A percentile compares a stretch with the other conserved stretches of the same genome.
phyloP scores from a whole-genome alignment of 2,888 invertebrate species.

The Pachydiplax longipennis region DNA sequence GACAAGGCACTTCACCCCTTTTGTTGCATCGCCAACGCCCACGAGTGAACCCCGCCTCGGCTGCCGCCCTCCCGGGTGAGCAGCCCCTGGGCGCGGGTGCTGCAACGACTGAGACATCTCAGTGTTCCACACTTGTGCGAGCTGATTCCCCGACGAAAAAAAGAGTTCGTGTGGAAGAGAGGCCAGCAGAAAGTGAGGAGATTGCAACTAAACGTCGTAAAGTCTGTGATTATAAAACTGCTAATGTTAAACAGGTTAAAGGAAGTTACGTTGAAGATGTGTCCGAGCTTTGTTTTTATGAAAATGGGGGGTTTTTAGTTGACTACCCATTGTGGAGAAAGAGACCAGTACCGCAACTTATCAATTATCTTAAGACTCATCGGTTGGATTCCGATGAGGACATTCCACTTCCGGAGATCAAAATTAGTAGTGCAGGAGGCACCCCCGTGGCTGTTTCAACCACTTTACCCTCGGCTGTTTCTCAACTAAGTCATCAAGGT shows the following conservation, averaged over 20 bases:
- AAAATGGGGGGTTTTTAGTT: conserved; percentile 86
- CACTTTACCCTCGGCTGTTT: conserved; percentile 68
- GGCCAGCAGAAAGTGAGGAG: conserved; percentile 58
- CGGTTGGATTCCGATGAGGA: conserved; percentile 70
- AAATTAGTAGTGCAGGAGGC: conserved; percentile 66
- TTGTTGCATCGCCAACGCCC: conserved; percentile 25
- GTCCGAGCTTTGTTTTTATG: conserved; percentile 86
- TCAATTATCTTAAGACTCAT: conserved; percentile 76
- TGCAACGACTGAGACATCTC: conserved; percentile 50
- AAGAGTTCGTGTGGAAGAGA: conserved; percentile 58
- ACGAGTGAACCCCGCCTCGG: conserved; percentile 47
- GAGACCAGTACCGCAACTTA: conserved; percentile 77
- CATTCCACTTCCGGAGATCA: conserved; percentile 65
- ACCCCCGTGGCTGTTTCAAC: conserved; percentile 70
- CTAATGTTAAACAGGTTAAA: conserved; percentile 61
- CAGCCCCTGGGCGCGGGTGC: conserved; percentile 49
- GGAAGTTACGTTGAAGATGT: conserved; percentile 76
- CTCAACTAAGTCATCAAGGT: conserved; percentile 69
- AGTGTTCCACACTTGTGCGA: conserved; percentile 57
- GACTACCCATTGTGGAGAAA: conserved; percentile 87
- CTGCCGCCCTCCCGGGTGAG: conserved; percentile 54
- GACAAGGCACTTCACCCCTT: conserved; percentile 23
- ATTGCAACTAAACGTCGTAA: conserved; percentile 68
- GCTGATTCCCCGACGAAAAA: conserved; percentile 62
- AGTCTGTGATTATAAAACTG: conserved; percentile 75